Base-by-base conservation (phyloP, 2,888 invertebrate genomes). In the Sabatieria punctata region DNA sequence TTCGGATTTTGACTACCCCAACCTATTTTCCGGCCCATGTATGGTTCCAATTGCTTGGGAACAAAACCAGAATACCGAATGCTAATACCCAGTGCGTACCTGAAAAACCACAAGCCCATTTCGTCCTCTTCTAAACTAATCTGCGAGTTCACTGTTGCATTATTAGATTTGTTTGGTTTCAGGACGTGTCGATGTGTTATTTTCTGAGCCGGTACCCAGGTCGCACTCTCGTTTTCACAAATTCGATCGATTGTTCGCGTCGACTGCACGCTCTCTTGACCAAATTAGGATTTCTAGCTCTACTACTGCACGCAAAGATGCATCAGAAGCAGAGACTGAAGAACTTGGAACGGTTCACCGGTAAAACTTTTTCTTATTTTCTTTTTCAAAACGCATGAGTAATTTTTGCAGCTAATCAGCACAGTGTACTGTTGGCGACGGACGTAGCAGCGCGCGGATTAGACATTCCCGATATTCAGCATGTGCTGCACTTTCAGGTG, bases 381-480 rank as follows among this genome's bases (percentile, higher is more conserved):
- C n/a, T 44, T 40, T 40, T 75, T 79, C 22, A n/a, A 19, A 23
- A 42, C n/a, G 4, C 15, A 18, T 19, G 11, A 33, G 15, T 30
- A n/a, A 33, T 6, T 43, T 18, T 11, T 24, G n/a, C 19, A 38
- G 38, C n/a, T 8, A n/a, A n/a, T 21, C 15, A 38, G 22, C n/a
- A n/a, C 8, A 38, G 38, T 0, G 65, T 97, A 6, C 75, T 97
- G 49, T 79, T 95, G 2, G 76, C 77, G 0, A 95, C 91, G 0
- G 97, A 97, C 72, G 93, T 99, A 4, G 95, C 97, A 1, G 91
- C 97, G 0, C 75, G 97, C 48, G 97, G 97, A 0, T 70, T 97
- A 39, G 97, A 97, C 70, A 89, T 97, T 57, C 84, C 86, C 0
- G 75, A 78, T 56, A 80, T 97, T 2, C 78, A 91, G 55, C 88